Conservation (phyloP, 2,113 vertebrate genomes). For the Eretmochelys imbricata region DNA sequence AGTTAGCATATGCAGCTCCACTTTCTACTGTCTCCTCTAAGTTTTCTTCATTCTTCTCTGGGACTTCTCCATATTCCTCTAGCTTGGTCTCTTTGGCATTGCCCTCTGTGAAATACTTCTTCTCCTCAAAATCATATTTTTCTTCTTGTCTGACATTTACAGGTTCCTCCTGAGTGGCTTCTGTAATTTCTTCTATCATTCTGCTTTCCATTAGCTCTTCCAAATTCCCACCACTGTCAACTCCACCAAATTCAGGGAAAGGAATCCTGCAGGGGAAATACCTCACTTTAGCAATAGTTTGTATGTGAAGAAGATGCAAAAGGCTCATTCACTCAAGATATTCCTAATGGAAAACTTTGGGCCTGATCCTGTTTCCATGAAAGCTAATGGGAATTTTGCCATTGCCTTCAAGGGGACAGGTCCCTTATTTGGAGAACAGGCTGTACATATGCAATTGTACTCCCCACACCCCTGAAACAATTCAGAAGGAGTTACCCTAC, state of each 20-base stretch:
- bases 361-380: not conserved
- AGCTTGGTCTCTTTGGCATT: not conserved
- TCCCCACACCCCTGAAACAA: not conserved
- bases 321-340: not conserved
- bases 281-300: not conserved
- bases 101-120: constrained; percentile 2
- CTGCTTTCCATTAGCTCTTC: not conserved
- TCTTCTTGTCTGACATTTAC: not conserved
- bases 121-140: not conserved
- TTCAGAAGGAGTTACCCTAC: constrained; percentile 14
- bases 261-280: not conserved
- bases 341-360: not conserved
- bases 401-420: not conserved
- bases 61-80: not conserved
- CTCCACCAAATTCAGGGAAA: not conserved
- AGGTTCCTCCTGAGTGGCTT: not conserved
- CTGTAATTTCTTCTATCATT: not conserved
- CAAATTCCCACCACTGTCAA: not conserved
- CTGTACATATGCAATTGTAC: not conserved
- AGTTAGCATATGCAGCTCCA: not conserved
- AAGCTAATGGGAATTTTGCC: not conserved
- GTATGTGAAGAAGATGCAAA: not conserved
- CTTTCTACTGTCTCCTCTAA: not conserved
- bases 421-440: not conserved
- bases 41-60: constrained; percentile 12